phyloP scores from a whole-genome alignment of 2,797 vertebrate species.

The Avahi laniger region DNA sequence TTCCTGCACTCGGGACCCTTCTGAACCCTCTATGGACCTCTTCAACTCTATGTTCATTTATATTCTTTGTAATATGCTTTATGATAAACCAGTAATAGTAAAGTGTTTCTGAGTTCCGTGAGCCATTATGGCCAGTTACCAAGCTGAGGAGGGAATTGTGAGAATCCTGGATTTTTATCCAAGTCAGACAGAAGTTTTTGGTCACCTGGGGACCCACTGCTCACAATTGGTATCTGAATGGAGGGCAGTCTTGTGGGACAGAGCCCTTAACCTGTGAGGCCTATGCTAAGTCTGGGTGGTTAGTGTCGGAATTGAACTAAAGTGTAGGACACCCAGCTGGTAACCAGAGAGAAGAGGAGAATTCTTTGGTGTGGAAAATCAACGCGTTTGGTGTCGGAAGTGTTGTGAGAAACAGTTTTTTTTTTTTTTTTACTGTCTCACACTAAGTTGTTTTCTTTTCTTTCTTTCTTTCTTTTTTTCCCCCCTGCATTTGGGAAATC shows the following conservation, averaged over 20 bases:
- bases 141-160: neutral
- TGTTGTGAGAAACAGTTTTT: neutral
- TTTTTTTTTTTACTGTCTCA: neutral
- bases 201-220: neutral
- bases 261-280: neutral
- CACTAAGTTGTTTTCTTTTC: neutral
- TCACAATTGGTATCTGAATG: neutral
- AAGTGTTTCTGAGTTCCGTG: neutral
- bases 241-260: neutral
- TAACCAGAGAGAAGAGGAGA: neutral
- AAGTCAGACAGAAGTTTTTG: neutral
- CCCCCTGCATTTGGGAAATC: neutral
- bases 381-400: neutral
- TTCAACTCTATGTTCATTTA: neutral
- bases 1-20: neutral
- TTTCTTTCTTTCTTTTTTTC: neutral
- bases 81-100: neutral
- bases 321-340: neutral
- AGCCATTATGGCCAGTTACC: neutral
- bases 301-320: neutral
- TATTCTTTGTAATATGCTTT: neutral
- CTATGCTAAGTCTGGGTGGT: neutral
- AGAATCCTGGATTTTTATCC: neutral
- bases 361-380: neutral
- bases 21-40: neutral